phyloP scores from a whole-genome alignment of 2,888 invertebrate species.

The Pyralis farinalis region DNA sequence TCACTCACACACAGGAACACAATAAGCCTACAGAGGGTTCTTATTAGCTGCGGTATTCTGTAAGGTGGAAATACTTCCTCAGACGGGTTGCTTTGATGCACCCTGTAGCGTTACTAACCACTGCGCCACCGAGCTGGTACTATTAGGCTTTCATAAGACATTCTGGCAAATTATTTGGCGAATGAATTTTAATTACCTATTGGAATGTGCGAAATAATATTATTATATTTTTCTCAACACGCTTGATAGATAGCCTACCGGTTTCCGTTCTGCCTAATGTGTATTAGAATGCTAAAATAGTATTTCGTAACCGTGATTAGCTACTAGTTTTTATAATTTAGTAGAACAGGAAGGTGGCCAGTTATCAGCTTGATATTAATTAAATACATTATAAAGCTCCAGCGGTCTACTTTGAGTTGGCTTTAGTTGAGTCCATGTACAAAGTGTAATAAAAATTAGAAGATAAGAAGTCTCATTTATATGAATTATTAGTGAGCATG shows the following conservation, averaged over 20 bases:
- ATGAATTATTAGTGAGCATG: background rate
- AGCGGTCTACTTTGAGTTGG: conserved; percentile 28
- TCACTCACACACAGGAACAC: too few relatives aligned
- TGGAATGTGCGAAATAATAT: too few relatives aligned
- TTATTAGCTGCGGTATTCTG: too few relatives aligned
- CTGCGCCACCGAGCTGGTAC: too few relatives aligned
- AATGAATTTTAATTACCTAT: too few relatives aligned
- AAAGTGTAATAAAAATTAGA: conserved; percentile 13
- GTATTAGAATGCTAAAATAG: conserved; percentile 18
- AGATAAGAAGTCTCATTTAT: conserved; percentile 8
- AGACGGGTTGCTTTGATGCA: too few relatives aligned
- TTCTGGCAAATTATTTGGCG: too few relatives aligned
- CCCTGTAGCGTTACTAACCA: too few relatives aligned
- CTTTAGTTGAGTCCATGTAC: conserved; percentile 3
- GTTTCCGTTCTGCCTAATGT: conserved; percentile 12
- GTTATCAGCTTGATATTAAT: conserved; percentile 47
- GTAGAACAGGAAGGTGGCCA: conserved; percentile 46
- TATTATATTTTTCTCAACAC: background rate
- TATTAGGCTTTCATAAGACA: too few relatives aligned
- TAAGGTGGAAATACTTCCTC: too few relatives aligned
- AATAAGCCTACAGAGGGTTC: too few relatives aligned
- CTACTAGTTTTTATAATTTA: conserved; percentile 39
- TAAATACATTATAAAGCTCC: conserved; percentile 42
- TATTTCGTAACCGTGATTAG: conserved; percentile 41
- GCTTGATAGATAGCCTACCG: conserved; percentile 9